phyloP scores from a whole-genome alignment of 2,113 vertebrate species.

The Natator depressus region DNA sequence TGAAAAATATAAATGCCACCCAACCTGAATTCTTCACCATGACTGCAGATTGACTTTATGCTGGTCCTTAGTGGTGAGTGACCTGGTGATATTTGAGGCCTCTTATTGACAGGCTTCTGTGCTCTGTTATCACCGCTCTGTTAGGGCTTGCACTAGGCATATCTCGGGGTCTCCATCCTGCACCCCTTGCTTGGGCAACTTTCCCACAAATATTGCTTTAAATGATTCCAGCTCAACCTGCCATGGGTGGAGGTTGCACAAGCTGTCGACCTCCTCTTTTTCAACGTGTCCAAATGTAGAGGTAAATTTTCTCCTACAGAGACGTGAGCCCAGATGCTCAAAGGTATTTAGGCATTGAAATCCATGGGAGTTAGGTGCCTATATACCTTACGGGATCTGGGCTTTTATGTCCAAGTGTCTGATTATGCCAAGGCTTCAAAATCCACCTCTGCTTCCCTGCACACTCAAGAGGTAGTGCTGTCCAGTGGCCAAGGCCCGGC shows the following conservation, averaged over 20 bases:
- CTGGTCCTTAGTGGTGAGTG: background rate
- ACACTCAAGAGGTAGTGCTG: rapidly evolving
- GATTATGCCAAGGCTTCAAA: background rate
- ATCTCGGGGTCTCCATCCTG: background rate
- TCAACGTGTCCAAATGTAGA: background rate
- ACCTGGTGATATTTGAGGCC: background rate
- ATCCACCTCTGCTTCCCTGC: background rate
- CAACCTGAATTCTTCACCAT: background rate
- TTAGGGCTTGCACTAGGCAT: background rate
- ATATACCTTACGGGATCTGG: background rate
- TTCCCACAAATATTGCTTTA: background rate
- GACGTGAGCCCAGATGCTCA: background rate
- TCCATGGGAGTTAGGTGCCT: background rate
- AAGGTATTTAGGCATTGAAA: background rate
- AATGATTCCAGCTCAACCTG: background rate
- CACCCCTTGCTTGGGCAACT: background rate
- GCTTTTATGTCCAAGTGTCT: no score
- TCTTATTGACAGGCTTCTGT: background rate
- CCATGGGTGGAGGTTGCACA: background rate
- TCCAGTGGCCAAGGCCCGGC: no score
- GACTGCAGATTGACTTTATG: background rate
- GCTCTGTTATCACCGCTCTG: background rate
- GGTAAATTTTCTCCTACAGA: background rate
- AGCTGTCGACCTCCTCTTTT: background rate
- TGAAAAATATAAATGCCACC: background rate